Evolutionary conservation across 2,888 invertebrate genomes (phyloP).

Genomic region (Cylindroiulus punctatus): DNA sequence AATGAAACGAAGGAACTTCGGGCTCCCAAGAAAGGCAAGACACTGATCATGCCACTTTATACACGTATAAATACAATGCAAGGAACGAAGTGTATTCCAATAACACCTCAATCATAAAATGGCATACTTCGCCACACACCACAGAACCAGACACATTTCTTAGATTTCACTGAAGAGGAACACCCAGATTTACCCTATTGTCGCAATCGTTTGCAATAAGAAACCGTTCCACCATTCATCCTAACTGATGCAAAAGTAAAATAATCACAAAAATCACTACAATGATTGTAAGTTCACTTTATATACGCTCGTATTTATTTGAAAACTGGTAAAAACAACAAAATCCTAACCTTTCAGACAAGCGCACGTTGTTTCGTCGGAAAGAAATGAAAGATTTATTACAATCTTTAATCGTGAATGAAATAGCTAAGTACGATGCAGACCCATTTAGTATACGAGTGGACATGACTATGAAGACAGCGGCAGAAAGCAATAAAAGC

Average conservation of each 20-base stretch:
- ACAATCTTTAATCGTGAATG: neutral
- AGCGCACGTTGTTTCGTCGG: neutral
- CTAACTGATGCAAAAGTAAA: neutral
- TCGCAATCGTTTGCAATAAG: slow-evolving; percentile 1
- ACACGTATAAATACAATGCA: neutral
- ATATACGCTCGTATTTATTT: no score
- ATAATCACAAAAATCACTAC: neutral
- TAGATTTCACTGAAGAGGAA: neutral
- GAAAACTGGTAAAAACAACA: neutral
- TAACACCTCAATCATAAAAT: slow-evolving; percentile 20
- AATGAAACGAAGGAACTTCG: slow-evolving; percentile 17
- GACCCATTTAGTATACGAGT: neutral
- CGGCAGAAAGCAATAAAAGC: neutral
- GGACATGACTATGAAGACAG: neutral
- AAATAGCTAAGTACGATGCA: no score
- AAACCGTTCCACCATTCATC: neutral
- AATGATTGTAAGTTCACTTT: neutral
- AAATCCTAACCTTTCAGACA: neutral
- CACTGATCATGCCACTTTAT: neutral
- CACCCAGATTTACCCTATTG: neutral
- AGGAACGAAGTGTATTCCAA: neutral
- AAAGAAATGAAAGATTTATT: neutral
- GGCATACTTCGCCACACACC: slow-evolving; percentile 4
- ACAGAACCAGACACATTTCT: slow-evolving; percentile 32
- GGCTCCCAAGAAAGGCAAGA: neutral